Conservation (phyloP, 2,797 vertebrate species). For the Tinamus major region DNA sequence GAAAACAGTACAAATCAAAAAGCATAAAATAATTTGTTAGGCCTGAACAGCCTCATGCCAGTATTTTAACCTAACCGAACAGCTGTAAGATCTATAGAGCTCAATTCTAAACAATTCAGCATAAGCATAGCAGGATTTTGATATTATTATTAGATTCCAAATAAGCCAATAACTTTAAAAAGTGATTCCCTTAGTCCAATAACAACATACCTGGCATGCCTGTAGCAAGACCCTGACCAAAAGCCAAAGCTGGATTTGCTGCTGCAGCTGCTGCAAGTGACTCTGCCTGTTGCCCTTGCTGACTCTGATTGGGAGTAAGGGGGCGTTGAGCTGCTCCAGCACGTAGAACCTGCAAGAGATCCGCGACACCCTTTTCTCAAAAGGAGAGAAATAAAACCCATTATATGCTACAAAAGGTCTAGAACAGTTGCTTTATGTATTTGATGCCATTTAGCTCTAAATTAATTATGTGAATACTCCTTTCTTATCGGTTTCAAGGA, state of each 20-base stretch:
- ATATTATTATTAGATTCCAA: too few relatives aligned
- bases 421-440: background rate
- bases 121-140: background rate
- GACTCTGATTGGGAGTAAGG: constrained; percentile 93
- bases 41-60: background rate
- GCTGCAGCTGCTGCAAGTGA: constrained; percentile 91
- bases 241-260: constrained; percentile 93
- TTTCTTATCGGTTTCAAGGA: background rate
- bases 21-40: background rate
- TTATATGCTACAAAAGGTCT: background rate
- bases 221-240: constrained; percentile 88
- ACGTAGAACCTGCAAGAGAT: constrained; percentile 89
- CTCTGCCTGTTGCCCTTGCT: constrained; percentile 94
- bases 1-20: background rate
- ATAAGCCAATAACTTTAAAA: background rate
- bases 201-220: constrained; percentile 90
- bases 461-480: background rate
- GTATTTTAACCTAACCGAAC: background rate
- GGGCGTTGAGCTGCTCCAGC: constrained; percentile 92
- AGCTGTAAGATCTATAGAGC: background rate
- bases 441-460: background rate
- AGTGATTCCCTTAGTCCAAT: constrained; percentile 25
- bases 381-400: background rate
- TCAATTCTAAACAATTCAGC: constrained; percentile 17
- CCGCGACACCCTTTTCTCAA: background rate